Evolutionary conservation across 2,113 vertebrate species (phyloP).

Genomic region (Erpornis zantholeuca): DNA sequence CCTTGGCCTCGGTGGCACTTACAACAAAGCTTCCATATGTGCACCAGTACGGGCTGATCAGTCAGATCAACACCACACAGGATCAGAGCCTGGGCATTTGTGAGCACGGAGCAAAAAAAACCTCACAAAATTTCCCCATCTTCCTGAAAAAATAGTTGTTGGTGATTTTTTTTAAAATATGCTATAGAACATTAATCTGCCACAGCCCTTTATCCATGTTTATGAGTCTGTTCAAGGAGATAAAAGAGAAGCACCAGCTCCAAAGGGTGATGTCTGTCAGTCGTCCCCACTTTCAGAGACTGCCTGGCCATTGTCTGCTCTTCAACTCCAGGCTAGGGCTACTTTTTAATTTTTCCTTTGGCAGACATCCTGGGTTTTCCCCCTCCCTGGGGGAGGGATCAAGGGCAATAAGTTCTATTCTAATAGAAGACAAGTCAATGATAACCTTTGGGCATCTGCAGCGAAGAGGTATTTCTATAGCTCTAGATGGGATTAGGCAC

Average conservation of each 20-base stretch:
- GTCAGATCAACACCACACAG: background rate
- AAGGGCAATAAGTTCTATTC: background rate
- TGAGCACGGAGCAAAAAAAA: background rate
- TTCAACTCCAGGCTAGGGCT: background rate
- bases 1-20: constrained; percentile 37
- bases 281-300: background rate
- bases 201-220: background rate
- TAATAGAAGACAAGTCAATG: constrained; percentile 3
- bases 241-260: background rate
- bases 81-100: background rate
- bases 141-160: background rate
- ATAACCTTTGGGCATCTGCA: constrained; percentile 34
- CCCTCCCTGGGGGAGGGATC: background rate
- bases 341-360: constrained; percentile 12
- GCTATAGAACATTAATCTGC: background rate
- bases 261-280: background rate
- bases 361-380: background rate
- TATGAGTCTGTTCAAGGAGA: background rate
- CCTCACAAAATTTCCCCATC: background rate
- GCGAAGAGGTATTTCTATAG: constrained; percentile 34
- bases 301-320: background rate
- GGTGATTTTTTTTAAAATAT: background rate
- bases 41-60: constrained; percentile 41
- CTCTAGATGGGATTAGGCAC: constrained; percentile 13
- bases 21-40: constrained; percentile 54